Base-by-base conservation (phyloP, 1,140 invertebrate genomes). In the Catajapyx aquilonaris region DNA sequence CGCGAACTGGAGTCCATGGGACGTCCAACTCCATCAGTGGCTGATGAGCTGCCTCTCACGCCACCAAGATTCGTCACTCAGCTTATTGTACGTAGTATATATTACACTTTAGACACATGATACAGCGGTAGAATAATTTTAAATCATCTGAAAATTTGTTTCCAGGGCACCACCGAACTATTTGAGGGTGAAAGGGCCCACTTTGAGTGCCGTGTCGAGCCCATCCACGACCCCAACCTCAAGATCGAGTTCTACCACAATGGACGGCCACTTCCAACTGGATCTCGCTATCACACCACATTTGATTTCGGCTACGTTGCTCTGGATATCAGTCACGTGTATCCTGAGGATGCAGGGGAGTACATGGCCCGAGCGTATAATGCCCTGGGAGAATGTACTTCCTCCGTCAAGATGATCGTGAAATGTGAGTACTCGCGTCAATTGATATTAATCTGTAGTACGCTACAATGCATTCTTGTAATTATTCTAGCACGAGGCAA, bases 281-380 rank as follows among this genome's bases (percentile, higher is more conserved):
- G 80, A 31, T 72, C 81, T 31, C 68, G 84, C 47, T 87, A 84
- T 71, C 85, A 90, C 56, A 83, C 85, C 44, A 88, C 85, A 32
- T 85, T 86, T 51, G 88, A 94, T 57, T 95, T 95, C 62, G 88
- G 88, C 46, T 94, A 91, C 46, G 79, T 90, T 34, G 81, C 86
- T 28, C 60, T 95, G 42, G 87, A 94, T 56, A 87, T 95, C 49
- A 69, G 69, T 34, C 81, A 91, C 44, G 70, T 79, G 34, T 77
- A 91, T 33, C 73, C 85, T 3, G 86, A 90, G 62, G 93, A 98
- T 61, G 81, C 79, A 40, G 94, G 94, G 31, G 75, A 85, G 60
- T 94, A 94, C 54, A 84, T 80, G 0, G 81, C 87, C 4, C 76
- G 76, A 47, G 85, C 83, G 9, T 75, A 81, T 16, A 94, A 94